Percentiles rank a stretch among this genome's conserved stretches.
phyloP scores from a whole-genome alignment of 2,797 vertebrate species.

The Apodemus agrarius region DNA sequence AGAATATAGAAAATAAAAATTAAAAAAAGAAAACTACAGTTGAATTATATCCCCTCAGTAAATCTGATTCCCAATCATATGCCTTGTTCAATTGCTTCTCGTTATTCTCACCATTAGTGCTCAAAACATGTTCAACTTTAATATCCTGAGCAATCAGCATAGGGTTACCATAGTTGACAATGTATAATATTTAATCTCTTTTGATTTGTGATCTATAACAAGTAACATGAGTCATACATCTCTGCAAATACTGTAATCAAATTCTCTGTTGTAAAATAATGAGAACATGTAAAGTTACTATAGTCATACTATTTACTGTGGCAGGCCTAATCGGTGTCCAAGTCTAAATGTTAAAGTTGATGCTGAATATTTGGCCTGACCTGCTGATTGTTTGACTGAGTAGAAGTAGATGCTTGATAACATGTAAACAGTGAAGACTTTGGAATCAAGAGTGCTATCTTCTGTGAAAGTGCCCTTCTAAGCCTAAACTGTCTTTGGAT shows the following conservation, averaged over 20 bases:
- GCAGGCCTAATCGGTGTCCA: neutral
- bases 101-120: neutral
- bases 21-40: slow-evolving; percentile 41
- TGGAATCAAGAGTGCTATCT: neutral
- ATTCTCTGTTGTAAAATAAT: slow-evolving; percentile 3
- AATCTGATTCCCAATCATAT: neutral
- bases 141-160: neutral
- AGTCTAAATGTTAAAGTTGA: neutral
- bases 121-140: neutral
- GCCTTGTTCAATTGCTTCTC: neutral
- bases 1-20: no score
- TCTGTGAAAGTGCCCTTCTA: neutral
- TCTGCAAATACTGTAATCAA: neutral
- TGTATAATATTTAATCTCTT: neutral
- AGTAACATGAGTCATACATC: neutral
- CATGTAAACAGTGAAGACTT: neutral
- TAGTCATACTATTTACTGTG: neutral
- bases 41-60: neutral
- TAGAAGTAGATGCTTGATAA: neutral
- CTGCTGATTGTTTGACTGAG: neutral
- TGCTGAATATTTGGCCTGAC: neutral
- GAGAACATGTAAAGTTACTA: neutral
- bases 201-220: neutral
- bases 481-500: neutral
- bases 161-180: neutral